Evolutionary conservation across 2,888 invertebrate species (phyloP), one percentile per base, ranked within the genome.

Genomic region (Macrosiphum euphorbiae): DNA sequence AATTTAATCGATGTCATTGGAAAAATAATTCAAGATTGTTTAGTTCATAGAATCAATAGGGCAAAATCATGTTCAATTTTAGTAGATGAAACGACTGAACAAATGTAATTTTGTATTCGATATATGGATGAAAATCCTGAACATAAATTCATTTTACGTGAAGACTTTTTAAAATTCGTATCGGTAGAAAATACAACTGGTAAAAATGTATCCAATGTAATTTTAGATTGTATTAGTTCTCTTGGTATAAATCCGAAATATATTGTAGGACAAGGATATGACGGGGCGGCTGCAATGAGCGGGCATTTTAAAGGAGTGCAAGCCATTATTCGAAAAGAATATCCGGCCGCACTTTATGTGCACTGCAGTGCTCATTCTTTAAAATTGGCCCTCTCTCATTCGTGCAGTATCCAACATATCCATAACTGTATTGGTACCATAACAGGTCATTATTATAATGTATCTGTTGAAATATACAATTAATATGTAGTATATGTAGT

Each of bases 301-400:
- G 50, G 11, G 8, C 8, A 50, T 84, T n/a, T 20, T 44, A 41
- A 16, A 26, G 10, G 50, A 50, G 50, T 84, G 28, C 84, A 84
- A 84, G 84, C n/a, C 11, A 84, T 84, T 84, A 84, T 84, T 84
- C 84, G 84, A 84, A 41, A 84, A 84, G 84, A 28, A 41, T 84
- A 84, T 84, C n/a, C 84, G 26, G 28, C 84, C n/a, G n/a, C n/a
- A n/a, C n/a, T n/a, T n/a, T n/a, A n/a, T n/a, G n/a, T n/a, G n/a
- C n/a, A n/a, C n/a, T n/a, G n/a, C n/a, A n/a, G n/a, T n/a, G n/a
- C n/a, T n/a, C n/a, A n/a, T n/a, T n/a, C n/a, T n/a, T n/a, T n/a
- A n/a, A n/a, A n/a, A n/a, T n/a, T n/a, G n/a, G n/a, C n/a, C n/a
- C n/a, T n/a, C n/a, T n/a, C n/a, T n/a, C n/a, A n/a, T n/a, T n/a